Evolutionary conservation across 2,888 invertebrate genomes (phyloP).

Genomic region (Augiades crinisus): DNA sequence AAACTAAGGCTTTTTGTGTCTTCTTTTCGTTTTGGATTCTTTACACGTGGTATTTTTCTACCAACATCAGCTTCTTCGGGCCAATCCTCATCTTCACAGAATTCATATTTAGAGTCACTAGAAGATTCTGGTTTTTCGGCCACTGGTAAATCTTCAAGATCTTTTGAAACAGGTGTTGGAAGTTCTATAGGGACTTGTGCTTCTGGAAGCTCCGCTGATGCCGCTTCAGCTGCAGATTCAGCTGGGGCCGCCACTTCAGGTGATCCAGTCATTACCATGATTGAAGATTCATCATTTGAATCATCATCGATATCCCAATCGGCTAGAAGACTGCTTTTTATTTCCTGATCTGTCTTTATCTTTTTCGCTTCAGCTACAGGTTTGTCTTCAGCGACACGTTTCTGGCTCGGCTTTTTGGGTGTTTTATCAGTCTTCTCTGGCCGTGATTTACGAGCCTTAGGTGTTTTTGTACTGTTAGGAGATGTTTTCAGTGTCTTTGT

Average conservation of each 20-base stretch:
- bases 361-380: conserved; percentile 60
- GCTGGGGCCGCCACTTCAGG: conserved; percentile 61
- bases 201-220: conserved; percentile 58
- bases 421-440: conserved; percentile 57
- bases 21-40: conserved; percentile 63
- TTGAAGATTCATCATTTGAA: conserved; percentile 58
- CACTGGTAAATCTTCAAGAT: conserved; percentile 41
- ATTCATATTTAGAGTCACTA: conserved; percentile 88
- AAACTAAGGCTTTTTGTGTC: conserved; percentile 64
- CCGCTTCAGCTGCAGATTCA: conserved; percentile 62
- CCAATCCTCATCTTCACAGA: conserved; percentile 87
- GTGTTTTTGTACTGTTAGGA: conserved; percentile 47
- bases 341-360: conserved; percentile 82
- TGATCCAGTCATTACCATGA: conserved; percentile 49
- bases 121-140: conserved; percentile 68
- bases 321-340: conserved; percentile 86
- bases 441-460: conserved; percentile 54
- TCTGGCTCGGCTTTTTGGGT: conserved; percentile 63
- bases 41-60: conserved; percentile 85
- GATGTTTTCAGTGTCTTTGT: conserved; percentile 48
- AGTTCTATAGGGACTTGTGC: conserved; percentile 47
- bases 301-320: conserved; percentile 86
- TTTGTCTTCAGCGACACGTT: conserved; percentile 62
- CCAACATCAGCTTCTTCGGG: conserved; percentile 77
- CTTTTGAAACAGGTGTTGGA: conserved; percentile 48